Base-by-base conservation (phyloP, 1,140 invertebrate species). In the Homalodisca vitripennis region DNA sequence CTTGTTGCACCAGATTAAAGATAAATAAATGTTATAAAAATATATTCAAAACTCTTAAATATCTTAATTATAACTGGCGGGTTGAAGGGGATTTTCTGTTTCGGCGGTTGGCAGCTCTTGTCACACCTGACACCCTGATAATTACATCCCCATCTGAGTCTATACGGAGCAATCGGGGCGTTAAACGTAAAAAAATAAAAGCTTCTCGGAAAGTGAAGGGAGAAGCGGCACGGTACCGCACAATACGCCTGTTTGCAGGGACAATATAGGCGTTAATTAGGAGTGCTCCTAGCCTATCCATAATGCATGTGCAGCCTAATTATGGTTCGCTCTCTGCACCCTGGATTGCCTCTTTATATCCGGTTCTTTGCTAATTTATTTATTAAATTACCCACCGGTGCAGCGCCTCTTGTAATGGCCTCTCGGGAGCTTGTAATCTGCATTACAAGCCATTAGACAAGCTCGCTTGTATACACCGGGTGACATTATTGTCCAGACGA, bases 231-330 rank as follows among this genome's bases (percentile, higher is more conserved):
- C 22, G 48, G 17, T 51, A 20, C 17, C 3, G 48, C 3, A 22
- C n/a, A n/a, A n/a, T n/a, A n/a, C n/a, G n/a, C n/a, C n/a, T n/a
- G n/a, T n/a, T n/a, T n/a, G n/a, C n/a, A n/a, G n/a, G n/a, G n/a
- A n/a, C n/a, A n/a, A 51, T 22, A 51, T 20, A 20, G n/a, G 3
- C 48, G 48, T 51, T 51, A 51, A 51, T 51, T 51, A 51, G 48
- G 6, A n/a, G 34, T 10, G n/a, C 17, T 3, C 48, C 22, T 20
- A 22, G 48, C 48, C 48, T 51, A 51, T 51, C 48, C 48, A 51
- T 51, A 51, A 51, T 51, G 48, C 48, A 51, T 51, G 48, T n/a
- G 48, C 48, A 51, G n/a, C 48, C 48, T 51, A 51, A 51, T 51
- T 51, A 51, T 51, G 17, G 48, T 51, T n/a, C n/a, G 48, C 48